Conservation (phyloP, 2,888 invertebrate species). For the Idaea aversata region DNA sequence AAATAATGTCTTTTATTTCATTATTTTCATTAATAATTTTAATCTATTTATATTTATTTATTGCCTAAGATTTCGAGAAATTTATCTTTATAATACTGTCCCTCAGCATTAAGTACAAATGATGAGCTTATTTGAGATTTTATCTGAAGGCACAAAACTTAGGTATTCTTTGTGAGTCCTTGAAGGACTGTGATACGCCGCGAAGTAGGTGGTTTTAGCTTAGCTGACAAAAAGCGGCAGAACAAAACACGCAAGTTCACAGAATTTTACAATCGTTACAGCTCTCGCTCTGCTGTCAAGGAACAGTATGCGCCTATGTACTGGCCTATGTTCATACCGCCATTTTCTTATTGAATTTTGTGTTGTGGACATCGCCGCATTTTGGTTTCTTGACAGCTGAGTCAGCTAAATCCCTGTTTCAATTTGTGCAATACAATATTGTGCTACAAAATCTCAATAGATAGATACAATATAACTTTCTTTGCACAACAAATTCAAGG, state of each 20-base stretch:
- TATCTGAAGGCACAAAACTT: conserved; percentile 40
- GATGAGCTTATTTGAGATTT: conserved; percentile 25
- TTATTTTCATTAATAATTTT: conserved; percentile 58
- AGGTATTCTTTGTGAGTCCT: neutral
- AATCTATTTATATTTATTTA: conserved; percentile 48
- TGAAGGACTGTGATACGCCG: neutral
- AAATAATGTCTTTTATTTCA: conserved; percentile 80
- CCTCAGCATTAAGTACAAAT: conserved; percentile 41
- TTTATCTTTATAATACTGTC: conserved; percentile 54
- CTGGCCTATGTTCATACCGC: no score
- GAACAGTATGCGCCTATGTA: no score
- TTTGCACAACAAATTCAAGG: neutral
- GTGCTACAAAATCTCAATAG: conserved; percentile 16
- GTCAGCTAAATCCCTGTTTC: neutral
- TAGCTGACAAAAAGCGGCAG: no score
- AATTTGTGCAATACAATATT: conserved; percentile 22
- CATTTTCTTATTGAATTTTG: no score
- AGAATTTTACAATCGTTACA: no score
- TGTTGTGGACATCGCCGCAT: no score
- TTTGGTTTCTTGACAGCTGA: no score
- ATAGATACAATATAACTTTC: neutral
- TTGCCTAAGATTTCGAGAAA: conserved; percentile 52
- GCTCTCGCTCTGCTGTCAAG: no score
- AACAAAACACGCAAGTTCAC: no score
- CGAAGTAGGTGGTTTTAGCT: neutral